Evolutionary conservation across 2,888 invertebrate species (phyloP), one percentile per base, ranked within the genome.

Genomic region (Hetaerina titia): DNA sequence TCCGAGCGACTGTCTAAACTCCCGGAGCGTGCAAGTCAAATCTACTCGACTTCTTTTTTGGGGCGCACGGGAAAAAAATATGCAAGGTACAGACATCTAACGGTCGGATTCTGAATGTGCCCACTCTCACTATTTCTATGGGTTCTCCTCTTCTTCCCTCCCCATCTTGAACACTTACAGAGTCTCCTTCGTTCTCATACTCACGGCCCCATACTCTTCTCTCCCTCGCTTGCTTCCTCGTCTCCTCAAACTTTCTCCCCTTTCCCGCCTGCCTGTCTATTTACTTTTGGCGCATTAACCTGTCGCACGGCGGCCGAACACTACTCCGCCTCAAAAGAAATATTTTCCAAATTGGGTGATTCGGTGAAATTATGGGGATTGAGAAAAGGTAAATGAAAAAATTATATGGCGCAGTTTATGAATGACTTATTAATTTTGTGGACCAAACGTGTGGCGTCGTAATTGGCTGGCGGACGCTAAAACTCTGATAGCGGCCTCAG

Each of bases 11-110:
- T 69, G 64, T 81, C 63, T 31, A 31, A 60, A 45, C 64, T 90
- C 74, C 22, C 56, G 7, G 69, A n/a, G 57, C 69, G 90, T 90
- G 90, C 63, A 60, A 90, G 90, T 90, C 90, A 90, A 60, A 69
- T 64, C 64, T 69, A 69, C 69, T 22, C 64, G 31, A 2, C 31
- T 81, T 11, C 4, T 31, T 81, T 81, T 81, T 25, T n/a, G 15
- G 45, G 25, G 56, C 45, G 64, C 69, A 57, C 90, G 15, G 22
- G 45, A 92, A 45, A 92, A n/a, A 92, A 31, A 74, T 64, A 56
- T n/a, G 25, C 9, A 58, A 60, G 58, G 15, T 90, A 56, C 22
- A 56, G 56, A 45, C 69, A 69, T 74, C 69, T 6, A 69, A n/a
- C n/a, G 64, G 69, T 0, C 31, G 45, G 22, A 22, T 2, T 45